Conservation (phyloP, 35 echinoderm and acorn worm genomes). For the Ophioderma brevispina region DNA sequence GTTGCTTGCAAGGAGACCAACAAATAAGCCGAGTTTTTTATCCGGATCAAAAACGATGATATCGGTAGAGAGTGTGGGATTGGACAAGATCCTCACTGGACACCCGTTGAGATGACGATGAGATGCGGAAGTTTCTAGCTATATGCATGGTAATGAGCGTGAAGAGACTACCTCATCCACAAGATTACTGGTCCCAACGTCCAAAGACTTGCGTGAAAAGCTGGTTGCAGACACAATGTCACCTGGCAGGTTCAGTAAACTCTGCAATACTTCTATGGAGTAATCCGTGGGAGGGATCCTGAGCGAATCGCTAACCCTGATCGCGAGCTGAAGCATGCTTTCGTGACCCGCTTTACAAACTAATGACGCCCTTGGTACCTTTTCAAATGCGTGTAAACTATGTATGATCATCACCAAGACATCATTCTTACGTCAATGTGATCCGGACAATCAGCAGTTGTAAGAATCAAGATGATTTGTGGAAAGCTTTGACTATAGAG, state of each 20-base stretch:
- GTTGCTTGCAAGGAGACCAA: conserved; percentile 31
- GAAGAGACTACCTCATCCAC: conserved; percentile 4
- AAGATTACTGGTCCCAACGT: conserved; percentile 32
- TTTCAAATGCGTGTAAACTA: not conserved
- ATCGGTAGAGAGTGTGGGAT: conserved; percentile 21
- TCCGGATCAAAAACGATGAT: conserved; percentile 40
- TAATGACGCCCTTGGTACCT: not conserved
- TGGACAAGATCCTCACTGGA: conserved; percentile 23
- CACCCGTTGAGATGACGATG: conserved; percentile 20
- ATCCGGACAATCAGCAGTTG: not conserved
- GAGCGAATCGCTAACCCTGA: conserved; percentile 35
- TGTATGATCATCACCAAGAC: not conserved
- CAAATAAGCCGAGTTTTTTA: conserved; percentile 46
- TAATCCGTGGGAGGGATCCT: conserved; percentile 38
- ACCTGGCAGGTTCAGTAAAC: not conserved
- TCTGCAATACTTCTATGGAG: conserved; percentile 36
- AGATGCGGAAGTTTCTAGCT: conserved; percentile 17
- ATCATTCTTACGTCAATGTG: too few relatives aligned
- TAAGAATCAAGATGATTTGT: not conserved
- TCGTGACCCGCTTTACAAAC: conserved; percentile 39
- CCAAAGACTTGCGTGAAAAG: not conserved
- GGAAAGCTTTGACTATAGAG: conserved; percentile 23
- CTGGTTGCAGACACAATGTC: not conserved
- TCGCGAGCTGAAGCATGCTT: conserved; percentile 23
- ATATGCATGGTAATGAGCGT: conserved; percentile 33